phyloP scores from a whole-genome alignment of 2,797 vertebrate species.

The Phoxinus dragarum region DNA sequence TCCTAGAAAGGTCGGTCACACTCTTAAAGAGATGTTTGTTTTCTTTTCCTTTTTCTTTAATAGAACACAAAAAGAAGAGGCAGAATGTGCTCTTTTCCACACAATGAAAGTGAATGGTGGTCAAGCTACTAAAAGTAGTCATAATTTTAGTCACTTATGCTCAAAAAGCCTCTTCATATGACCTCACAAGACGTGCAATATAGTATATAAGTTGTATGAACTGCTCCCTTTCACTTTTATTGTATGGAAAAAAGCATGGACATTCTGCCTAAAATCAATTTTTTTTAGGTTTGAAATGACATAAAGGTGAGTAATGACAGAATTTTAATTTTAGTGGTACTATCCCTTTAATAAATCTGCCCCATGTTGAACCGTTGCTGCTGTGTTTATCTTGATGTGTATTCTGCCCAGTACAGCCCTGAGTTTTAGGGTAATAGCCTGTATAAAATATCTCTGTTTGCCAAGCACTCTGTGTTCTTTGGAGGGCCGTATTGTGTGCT shows the following conservation, averaged over 20 bases:
- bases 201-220: background rate
- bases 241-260: background rate
- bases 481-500: background rate
- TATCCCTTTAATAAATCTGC: background rate
- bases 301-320: background rate
- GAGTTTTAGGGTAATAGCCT: slow-evolving; percentile 48
- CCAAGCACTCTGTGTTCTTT: slow-evolving; percentile 35
- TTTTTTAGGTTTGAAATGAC: background rate
- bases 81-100: background rate
- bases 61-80: background rate
- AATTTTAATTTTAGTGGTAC: background rate
- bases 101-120: background rate
- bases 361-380: background rate
- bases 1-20: background rate
- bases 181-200: background rate
- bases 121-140: background rate
- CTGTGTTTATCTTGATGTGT: slow-evolving; percentile 20
- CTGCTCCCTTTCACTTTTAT: background rate
- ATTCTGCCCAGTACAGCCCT: slow-evolving; percentile 1
- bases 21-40: background rate
- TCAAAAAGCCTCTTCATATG: background rate
- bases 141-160: background rate
- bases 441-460: slow-evolving; percentile 41
- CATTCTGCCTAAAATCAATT: background rate
- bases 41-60: background rate